Base-by-base conservation (phyloP, 2,888 invertebrate genomes). In the Cryptocephalus primarius region DNA sequence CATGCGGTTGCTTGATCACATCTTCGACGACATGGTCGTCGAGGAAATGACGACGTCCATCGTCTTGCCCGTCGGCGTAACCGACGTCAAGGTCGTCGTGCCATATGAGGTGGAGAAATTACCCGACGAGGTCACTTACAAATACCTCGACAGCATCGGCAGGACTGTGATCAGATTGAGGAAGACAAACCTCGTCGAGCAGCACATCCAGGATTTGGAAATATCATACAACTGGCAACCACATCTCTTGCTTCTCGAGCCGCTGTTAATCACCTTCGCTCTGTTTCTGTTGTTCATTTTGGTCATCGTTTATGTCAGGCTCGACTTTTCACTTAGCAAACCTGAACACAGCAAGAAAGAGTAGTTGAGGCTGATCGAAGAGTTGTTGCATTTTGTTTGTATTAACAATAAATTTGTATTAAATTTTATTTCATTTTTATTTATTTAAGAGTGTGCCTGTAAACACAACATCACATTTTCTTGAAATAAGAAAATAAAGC, bases 21-120 rank as follows among this genome's bases (percentile, higher is more conserved):
- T 99, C 40, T 95, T 85, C 71, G 96, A 97, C 72, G 94, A 99
- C 59, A 93, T 96, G 88, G 80, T 88, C 44, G 83, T 99, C 43
- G 94, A 97, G 62, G 86, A 95, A 59, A 72, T 92, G 33, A 76
- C 82, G 33, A 82, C 97, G 1, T 88, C 85, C 65, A 81, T 99
- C 44, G 89, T 97, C 60, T 74, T 99, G 49, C 99, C 99, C 0
- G 97, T 99, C 69, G 92, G 95, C 36, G 79, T 88, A 9, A 77
- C 82, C n/a, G 82, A 87, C 61, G 80, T 93, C 44, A 82, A 88
- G 61, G 64, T 95, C 1, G 79, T 78, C 45, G 76, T 89, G 2
- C 96, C 96, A 0, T 99, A 87, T 69, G 67, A 79, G 8, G 85
- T 92, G 1, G 77, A 81, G 13, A 77, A 89, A 42, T 71, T 82